Conservation (phyloP, 2,797 vertebrate genomes). For the Muscicapa striata region DNA sequence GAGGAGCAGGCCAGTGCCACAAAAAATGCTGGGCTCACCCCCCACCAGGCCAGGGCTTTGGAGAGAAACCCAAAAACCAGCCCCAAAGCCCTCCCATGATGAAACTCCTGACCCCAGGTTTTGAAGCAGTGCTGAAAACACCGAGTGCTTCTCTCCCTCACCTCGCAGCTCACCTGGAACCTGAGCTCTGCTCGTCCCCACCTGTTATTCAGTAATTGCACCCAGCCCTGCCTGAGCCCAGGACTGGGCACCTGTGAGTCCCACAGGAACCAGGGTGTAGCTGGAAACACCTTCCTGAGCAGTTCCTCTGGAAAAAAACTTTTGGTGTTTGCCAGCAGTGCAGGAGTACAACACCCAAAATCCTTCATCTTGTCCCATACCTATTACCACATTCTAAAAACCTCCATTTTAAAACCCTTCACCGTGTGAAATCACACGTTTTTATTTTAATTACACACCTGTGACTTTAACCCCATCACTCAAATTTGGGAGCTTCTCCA, state of each 20-base stretch:
- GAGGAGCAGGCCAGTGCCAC: background rate
- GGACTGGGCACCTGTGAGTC: background rate
- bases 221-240: background rate
- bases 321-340: background rate
- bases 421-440: too few species aligned
- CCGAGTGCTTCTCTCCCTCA: background rate
- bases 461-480: too few species aligned
- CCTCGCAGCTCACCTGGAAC: background rate
- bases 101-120: fast-evolving
- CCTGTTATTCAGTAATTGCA: background rate
- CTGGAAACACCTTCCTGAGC: background rate
- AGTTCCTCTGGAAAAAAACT: background rate
- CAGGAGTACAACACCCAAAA: background rate
- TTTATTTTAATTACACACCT: too few species aligned
- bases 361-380: too few species aligned
- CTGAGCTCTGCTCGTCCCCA: background rate
- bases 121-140: background rate
- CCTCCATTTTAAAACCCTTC: too few species aligned
- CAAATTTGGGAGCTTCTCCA: too few species aligned
- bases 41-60: background rate
- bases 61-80: fast-evolving
- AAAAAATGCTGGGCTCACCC: background rate
- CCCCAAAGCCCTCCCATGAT: background rate
- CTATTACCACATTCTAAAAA: too few species aligned
- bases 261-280: background rate